Evolutionary conservation across 2,888 invertebrate species (phyloP), one percentile per base, ranked within the genome.

Genomic region (Rotaria socialis): DNA sequence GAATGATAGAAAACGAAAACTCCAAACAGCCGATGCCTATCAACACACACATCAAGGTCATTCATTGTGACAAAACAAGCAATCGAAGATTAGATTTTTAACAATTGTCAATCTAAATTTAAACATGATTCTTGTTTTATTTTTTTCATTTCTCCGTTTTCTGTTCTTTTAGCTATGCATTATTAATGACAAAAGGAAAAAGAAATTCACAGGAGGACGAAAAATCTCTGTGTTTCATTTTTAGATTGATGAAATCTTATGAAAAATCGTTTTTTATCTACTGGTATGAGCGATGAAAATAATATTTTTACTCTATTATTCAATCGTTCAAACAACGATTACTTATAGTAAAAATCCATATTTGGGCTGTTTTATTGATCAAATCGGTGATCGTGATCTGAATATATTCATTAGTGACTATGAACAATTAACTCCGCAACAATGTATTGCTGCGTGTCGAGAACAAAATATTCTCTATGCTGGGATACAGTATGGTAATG

Each of bases 321-420:
- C 10, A n/a, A 80, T 80, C n/a, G 24, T 80, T 47, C n/a, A 11
- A 14, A 80, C 14, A 80, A 47, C 43, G 47, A 47, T 80, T n/a
- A 43, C 11, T n/a, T 4, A 43, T 80, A 14, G 43, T 80, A 47
- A 43, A n/a, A 80, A 80, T 80, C 2, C 24, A n/a, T 80, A 80
- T 47, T 47, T 80, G 43, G 80, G 80, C 24, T 80, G 80, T 80
- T 80, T 47, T 80, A n/a, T 80, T 47, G 80, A 80, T 80, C 80
- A 47, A 10, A 47, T 80, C 14, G 80, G 80, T 14, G 24, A 10
- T 24, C 80, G 80, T 41, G 80, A 80, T 47, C 11, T 80, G 8
- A n/a, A 11, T 24, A 43, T 3, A 47, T 80, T 80, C 16, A 80
- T 80, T 47, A 19, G n/a, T 11, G 80, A 80, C 14, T 67, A 67